Conservation (phyloP, 2,113 vertebrate genomes). For the Oreotragus oreotragus region DNA sequence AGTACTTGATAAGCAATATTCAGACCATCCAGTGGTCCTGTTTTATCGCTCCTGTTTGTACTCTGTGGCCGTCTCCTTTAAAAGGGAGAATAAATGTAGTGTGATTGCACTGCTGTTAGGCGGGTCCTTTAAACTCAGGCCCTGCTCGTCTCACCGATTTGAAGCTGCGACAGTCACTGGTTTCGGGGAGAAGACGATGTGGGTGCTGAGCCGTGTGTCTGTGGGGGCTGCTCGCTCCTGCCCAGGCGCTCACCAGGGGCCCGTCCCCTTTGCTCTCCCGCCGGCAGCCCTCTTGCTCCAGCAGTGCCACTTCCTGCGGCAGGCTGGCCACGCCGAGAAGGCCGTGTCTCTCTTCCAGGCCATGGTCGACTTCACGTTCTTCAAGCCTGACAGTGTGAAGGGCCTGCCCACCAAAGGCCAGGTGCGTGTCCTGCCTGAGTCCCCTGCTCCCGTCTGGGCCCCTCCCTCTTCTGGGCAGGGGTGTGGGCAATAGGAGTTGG, state of each 20-base stretch:
- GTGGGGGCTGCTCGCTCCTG: not conserved
- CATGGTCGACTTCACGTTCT: slow-evolving; percentile 95
- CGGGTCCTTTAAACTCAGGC: not conserved
- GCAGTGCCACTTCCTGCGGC: slow-evolving; percentile 95
- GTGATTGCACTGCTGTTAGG: not conserved
- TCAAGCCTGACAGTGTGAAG: slow-evolving; percentile 92
- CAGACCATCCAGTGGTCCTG: not conserved
- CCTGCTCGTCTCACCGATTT: not conserved
- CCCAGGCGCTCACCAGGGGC: not conserved
- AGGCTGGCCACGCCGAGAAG: slow-evolving; percentile 94
- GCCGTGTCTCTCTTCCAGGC: slow-evolving; percentile 93
- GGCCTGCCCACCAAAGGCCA: slow-evolving; percentile 90
- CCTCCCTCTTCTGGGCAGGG: too few species aligned
- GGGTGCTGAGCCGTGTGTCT: rapidly evolving
- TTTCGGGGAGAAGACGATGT: not conserved
- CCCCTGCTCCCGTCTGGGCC: rapidly evolving
- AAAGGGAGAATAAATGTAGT: not conserved
- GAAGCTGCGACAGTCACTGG: rapidly evolving
- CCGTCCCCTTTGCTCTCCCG: slow-evolving; percentile 40
- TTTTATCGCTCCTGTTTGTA: not conserved
- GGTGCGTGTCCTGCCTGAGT: slow-evolving; percentile 79
- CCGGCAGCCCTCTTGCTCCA: slow-evolving; percentile 86
- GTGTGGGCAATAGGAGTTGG: not conserved
- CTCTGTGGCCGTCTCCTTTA: not conserved
- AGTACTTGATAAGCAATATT: not conserved